These are phyloP conservation scores for Ctenicera cuprea DNA, from an alignment of 2,888 invertebrate genomes.

Conservation along the genomic window DNA sequence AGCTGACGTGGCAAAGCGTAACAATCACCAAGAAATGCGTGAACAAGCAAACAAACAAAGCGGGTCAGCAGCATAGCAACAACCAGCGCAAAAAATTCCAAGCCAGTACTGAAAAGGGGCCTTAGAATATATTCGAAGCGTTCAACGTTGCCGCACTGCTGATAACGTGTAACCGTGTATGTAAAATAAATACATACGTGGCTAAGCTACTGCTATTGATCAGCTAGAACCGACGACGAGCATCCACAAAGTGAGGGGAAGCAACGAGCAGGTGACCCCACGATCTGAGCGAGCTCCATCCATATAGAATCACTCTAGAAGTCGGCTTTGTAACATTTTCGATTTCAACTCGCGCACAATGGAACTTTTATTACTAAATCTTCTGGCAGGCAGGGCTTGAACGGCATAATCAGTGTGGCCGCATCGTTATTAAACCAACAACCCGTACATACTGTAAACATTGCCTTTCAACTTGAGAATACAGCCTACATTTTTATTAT, in stretches of 20 bases:
- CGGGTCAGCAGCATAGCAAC: slow-evolving; percentile 49
- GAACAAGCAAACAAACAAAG: slow-evolving; percentile 4
- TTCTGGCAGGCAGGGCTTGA: neutral
- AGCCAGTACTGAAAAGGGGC: slow-evolving; percentile 34
- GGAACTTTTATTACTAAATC: slow-evolving; percentile 23
- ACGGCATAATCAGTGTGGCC: too few species aligned
- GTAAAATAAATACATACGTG: slow-evolving; percentile 56
- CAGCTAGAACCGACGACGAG: slow-evolving; percentile 46
- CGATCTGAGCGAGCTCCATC: slow-evolving; percentile 45
- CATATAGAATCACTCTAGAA: slow-evolving; percentile 44
- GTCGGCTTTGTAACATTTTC: slow-evolving; percentile 35
- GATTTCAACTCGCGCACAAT: neutral
- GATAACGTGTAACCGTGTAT: slow-evolving; percentile 56
- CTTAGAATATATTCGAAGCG: slow-evolving; percentile 31
- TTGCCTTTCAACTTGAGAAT: slow-evolving; percentile 15
- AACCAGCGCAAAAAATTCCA: slow-evolving; percentile 26
- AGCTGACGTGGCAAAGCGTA: slow-evolving; percentile 31
- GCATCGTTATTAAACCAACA: neutral
- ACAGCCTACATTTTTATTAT: slow-evolving; percentile 31
- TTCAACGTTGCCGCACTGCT: slow-evolving; percentile 49
- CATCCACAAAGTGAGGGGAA: slow-evolving; percentile 45
- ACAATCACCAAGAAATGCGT: slow-evolving; percentile 21
- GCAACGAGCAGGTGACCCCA: slow-evolving; percentile 43
- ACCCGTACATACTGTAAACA: slow-evolving; percentile 25
- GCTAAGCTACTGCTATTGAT: slow-evolving; percentile 54